phyloP scores from a whole-genome alignment of 2,113 vertebrate species.

The Heloderma charlesbogerti region DNA sequence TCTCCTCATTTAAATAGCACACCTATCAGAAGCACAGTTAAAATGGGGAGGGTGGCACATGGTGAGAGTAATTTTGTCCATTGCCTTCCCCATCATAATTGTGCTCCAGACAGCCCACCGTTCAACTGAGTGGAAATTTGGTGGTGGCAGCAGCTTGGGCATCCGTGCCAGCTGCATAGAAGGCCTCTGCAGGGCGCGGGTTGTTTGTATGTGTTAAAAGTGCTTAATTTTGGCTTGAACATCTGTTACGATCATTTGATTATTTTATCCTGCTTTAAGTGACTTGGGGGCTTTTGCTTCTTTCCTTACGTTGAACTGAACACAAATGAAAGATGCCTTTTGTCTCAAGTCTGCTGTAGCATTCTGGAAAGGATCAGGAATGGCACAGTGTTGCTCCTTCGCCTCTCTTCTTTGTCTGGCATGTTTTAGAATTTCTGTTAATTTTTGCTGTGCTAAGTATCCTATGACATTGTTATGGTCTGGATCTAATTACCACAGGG shows the following conservation, averaged over 20 bases:
- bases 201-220: background rate
- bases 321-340: background rate
- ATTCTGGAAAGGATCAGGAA: background rate
- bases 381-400: background rate
- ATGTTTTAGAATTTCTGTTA: conserved; percentile 18
- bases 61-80: background rate
- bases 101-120: background rate
- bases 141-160: background rate
- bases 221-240: background rate
- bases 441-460: conserved; percentile 9
- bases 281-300: background rate
- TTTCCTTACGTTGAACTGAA: conserved; percentile 1
- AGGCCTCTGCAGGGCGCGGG: background rate
- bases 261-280: background rate
- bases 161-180: background rate
- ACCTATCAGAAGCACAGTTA: too few species aligned
- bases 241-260: background rate
- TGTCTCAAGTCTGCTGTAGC: background rate
- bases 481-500: conserved; percentile 8
- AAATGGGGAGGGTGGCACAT: background rate
- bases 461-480: conserved; percentile 1
- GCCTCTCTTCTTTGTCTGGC: background rate
- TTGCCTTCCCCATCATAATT: background rate
- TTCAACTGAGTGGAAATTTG: background rate
- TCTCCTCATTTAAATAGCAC: background rate